Percentiles rank a stretch among this genome's conserved stretches.
phyloP scores from a whole-genome alignment of 2,888 invertebrate species.

The Chydorus sphaericus region DNA sequence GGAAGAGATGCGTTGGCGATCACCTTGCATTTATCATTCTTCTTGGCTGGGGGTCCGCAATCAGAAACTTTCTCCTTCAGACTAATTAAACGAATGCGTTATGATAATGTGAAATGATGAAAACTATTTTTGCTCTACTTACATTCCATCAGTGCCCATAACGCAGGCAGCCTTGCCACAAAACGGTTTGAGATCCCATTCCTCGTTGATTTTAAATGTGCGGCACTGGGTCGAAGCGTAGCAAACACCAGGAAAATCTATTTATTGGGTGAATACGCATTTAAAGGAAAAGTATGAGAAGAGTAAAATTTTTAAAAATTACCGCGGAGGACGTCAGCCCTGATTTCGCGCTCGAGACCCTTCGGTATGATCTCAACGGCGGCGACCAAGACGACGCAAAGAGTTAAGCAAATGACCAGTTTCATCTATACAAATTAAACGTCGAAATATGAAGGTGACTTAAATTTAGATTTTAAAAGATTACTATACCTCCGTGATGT shows the following conservation, averaged over 20 bases:
- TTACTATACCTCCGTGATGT: background rate
- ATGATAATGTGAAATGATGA: background rate
- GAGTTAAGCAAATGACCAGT: slow-evolving; percentile 1
- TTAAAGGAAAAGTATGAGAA: background rate
- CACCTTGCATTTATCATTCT: slow-evolving; percentile 77
- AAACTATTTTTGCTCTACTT: background rate
- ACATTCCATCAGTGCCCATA: slow-evolving; percentile 13
- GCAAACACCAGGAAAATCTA: slow-evolving; percentile 80
- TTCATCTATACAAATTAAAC: background rate
- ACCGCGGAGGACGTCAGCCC: slow-evolving; percentile 83
- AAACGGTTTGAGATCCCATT: slow-evolving; percentile 77
- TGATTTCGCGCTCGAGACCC: slow-evolving; percentile 66
- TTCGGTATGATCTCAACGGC: slow-evolving; percentile 39
- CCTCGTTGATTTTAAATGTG: slow-evolving; percentile 67
- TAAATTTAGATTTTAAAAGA: background rate
- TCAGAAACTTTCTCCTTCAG: slow-evolving; percentile 69
- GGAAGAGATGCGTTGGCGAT: slow-evolving; percentile 72
- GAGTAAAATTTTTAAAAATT: slow-evolving; percentile 21
- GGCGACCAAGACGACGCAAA: slow-evolving; percentile 27
- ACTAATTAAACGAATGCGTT: slow-evolving; percentile 23
- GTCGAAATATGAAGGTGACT: background rate
- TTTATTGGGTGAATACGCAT: slow-evolving; percentile 16
- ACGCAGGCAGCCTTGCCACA: slow-evolving; percentile 83
- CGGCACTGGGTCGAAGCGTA: slow-evolving; percentile 81
- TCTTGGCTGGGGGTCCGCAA: slow-evolving; percentile 73